phyloP scores from a whole-genome alignment of 2,888 invertebrate genomes.

The Pristionchus japonicus region DNA sequence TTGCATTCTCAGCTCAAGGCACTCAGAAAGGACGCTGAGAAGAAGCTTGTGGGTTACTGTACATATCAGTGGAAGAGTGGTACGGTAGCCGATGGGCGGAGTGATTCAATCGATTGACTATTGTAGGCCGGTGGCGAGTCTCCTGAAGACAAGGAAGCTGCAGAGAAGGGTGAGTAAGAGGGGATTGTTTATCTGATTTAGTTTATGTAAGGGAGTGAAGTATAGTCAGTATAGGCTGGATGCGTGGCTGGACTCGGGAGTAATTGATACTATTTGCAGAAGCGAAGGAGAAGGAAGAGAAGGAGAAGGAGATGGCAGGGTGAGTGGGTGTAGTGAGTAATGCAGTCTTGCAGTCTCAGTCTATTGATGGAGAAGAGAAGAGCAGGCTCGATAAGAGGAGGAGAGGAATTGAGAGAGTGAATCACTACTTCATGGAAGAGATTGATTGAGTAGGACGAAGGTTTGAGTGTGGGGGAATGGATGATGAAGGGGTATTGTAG shows the following conservation, averaged over 20 bases:
- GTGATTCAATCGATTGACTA: background rate
- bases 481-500: slow-evolving; percentile 1
- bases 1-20: slow-evolving; percentile 45
- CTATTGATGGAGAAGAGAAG: background rate
- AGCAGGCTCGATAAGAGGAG: slow-evolving; percentile 4
- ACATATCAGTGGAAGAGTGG: background rate
- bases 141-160: slow-evolving; percentile 31
- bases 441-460: slow-evolving; percentile 7
- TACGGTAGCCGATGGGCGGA: background rate
- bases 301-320: slow-evolving; percentile 25
- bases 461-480: slow-evolving; percentile 14
- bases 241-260: background rate
- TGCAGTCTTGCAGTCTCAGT: background rate
- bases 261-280: background rate
- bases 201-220: background rate
- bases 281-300: slow-evolving; percentile 3
- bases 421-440: background rate
- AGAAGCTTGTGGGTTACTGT: slow-evolving; percentile 28
- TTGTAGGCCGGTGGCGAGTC: slow-evolving; percentile 35
- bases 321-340: background rate
- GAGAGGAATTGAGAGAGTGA: slow-evolving; percentile 14
- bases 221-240: background rate
- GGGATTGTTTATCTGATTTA: background rate
- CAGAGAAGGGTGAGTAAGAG: slow-evolving; percentile 16
- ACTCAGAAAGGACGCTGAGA: slow-evolving; percentile 44